phyloP scores from a whole-genome alignment of 2,888 invertebrate genomes.

The Frankliniella fusca region DNA sequence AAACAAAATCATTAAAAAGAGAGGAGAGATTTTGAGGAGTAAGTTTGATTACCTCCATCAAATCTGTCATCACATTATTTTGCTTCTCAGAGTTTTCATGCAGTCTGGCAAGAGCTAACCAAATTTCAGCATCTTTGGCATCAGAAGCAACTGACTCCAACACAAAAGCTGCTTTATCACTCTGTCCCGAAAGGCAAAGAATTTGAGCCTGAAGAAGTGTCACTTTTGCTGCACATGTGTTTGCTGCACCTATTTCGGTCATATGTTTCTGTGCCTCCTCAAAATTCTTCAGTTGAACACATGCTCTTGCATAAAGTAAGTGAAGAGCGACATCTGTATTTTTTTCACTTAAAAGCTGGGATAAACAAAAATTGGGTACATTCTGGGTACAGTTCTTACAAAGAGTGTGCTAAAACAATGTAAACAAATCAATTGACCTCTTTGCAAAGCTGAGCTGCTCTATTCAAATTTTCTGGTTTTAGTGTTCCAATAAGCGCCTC shows the following conservation, averaged over 20 bases:
- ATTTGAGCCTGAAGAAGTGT: slow-evolving; percentile 52
- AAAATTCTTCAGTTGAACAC: slow-evolving; percentile 48
- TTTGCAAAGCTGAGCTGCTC: slow-evolving; percentile 47
- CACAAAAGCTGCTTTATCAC: slow-evolving; percentile 46
- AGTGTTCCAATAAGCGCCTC: slow-evolving; percentile 48
- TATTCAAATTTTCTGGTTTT: slow-evolving; percentile 53
- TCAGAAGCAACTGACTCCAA: slow-evolving; percentile 47
- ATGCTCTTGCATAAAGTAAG: slow-evolving; percentile 43
- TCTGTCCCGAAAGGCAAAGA: slow-evolving; percentile 52
- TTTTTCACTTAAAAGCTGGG: slow-evolving; percentile 30
- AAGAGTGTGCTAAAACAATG: background rate
- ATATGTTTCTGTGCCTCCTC: slow-evolving; percentile 43
- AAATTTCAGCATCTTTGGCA: slow-evolving; percentile 51
- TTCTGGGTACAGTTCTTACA: background rate
- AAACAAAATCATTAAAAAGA: background rate
- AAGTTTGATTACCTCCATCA: slow-evolving; percentile 53
- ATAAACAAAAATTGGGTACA: slow-evolving; percentile 3
- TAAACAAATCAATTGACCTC: slow-evolving; percentile 30
- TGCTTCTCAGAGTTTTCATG: slow-evolving; percentile 58
- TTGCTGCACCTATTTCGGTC: background rate
- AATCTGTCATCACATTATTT: slow-evolving; percentile 58
- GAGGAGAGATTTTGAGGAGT: too few relatives aligned
- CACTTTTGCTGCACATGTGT: slow-evolving; percentile 38
- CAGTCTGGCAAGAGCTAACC: slow-evolving; percentile 58
- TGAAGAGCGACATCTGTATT: slow-evolving; percentile 38